Conservation (phyloP, 2,113 vertebrate genomes). For the Megatriorchis doriae region DNA sequence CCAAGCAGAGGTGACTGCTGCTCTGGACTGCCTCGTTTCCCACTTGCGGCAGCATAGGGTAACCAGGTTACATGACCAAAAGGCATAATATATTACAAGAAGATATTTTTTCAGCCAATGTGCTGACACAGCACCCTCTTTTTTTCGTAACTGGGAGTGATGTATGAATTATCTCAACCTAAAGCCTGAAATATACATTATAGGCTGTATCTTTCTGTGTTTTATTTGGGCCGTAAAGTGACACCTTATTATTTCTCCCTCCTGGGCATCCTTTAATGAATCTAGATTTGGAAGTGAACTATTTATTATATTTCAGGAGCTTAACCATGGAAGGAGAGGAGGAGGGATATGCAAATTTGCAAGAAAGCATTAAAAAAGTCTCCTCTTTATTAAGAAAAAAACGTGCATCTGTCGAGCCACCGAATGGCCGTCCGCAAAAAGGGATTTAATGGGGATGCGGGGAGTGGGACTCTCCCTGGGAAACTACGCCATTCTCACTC, state of each 20-base stretch:
- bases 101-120: slow-evolving; percentile 40
- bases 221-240: slow-evolving; percentile 79
- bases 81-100: slow-evolving; percentile 47
- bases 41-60: not conserved
- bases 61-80: not conserved
- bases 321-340: not conserved
- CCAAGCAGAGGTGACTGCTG: not conserved
- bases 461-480: not conserved
- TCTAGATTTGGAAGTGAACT: slow-evolving; percentile 76
- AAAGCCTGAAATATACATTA: slow-evolving; percentile 65
- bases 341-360: slow-evolving; percentile 37
- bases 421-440: not conserved
- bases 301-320: slow-evolving; percentile 70
- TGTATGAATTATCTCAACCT: slow-evolving; percentile 72
- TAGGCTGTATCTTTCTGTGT: slow-evolving; percentile 58
- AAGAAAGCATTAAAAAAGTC: not conserved
- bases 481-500: not conserved
- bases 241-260: slow-evolving; percentile 76
- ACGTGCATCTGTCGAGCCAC: not conserved
- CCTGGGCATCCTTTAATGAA: slow-evolving; percentile 76
- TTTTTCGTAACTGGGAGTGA: slow-evolving; percentile 65
- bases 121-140: slow-evolving; percentile 72
- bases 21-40: not conserved
- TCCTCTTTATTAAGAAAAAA: not conserved
- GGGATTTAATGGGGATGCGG: not conserved